Conservation (phyloP, 2,888 invertebrate genomes). For the Kuschelorhynchus macadamiae region DNA sequence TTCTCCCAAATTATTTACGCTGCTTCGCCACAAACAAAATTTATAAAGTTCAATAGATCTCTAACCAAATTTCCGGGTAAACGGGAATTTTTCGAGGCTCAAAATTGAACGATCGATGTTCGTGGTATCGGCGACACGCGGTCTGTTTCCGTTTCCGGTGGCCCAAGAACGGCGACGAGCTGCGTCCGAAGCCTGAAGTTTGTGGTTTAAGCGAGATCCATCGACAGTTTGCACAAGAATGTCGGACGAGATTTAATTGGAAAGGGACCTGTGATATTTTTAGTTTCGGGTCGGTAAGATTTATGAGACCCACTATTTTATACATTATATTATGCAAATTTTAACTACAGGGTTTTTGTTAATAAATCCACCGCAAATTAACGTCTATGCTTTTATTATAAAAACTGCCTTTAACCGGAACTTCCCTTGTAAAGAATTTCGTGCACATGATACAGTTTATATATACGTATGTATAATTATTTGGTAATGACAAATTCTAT, state of each 20-base stretch:
- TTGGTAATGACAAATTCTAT: no score
- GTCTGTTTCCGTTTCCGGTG: conserved; percentile 47
- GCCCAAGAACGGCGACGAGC: conserved; percentile 34
- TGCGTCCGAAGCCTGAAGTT: conserved; percentile 19
- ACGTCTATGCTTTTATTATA: no score
- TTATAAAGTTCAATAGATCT: conserved; percentile 9
- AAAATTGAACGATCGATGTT: conserved; percentile 40
- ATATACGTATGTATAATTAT: no score
- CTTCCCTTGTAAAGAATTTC: no score
- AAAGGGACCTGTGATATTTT: conserved; percentile 5
- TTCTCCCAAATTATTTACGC: no score
- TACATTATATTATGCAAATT: no score
- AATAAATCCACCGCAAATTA: no score
- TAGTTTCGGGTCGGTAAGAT: no score
- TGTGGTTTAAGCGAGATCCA: conserved; percentile 33
- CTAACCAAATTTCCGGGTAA: conserved; percentile 34
- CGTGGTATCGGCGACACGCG: conserved; percentile 44
- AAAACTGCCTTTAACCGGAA: no score
- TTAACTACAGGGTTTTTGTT: no score
- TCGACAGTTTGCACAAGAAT: conserved; percentile 31
- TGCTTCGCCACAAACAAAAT: conserved; percentile 12
- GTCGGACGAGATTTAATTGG: conserved; percentile 25
- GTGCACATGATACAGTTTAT: no score
- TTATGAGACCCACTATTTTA: no score
- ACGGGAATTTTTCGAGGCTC: conserved; percentile 30